phyloP scores from a whole-genome alignment of 1,140 invertebrate genomes.

The Augochlora pura region DNA sequence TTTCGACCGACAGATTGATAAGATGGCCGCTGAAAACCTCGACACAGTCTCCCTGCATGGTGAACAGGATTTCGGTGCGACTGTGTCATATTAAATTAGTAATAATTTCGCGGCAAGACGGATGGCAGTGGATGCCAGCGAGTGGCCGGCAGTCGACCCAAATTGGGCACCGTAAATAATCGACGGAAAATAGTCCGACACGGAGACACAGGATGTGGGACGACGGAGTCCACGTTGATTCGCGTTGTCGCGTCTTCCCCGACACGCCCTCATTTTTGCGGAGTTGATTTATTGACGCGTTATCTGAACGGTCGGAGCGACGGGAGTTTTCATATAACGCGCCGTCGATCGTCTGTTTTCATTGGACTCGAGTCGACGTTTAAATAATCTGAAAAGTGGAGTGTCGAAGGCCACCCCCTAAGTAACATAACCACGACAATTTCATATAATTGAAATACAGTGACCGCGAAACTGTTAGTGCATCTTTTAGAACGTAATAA shows the following conservation, averaged over 20 bases:
- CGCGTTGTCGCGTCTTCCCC: slow-evolving; percentile 24
- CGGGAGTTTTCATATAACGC: slow-evolving; percentile 37
- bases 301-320: slow-evolving; percentile 32
- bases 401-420: no score
- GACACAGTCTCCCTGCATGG: neutral
- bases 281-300: slow-evolving; percentile 46
- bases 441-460: no score
- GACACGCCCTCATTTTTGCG: slow-evolving; percentile 36
- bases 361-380: neutral
- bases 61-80: neutral
- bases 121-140: slow-evolving; percentile 17
- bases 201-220: slow-evolving; percentile 25
- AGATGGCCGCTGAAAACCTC: neutral
- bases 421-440: no score
- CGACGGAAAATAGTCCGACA: slow-evolving; percentile 27
- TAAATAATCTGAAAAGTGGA: neutral
- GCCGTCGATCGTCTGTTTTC: neutral
- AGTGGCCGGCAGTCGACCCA: slow-evolving; percentile 37
- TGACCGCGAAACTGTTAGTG: no score
- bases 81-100: slow-evolving; percentile 43
- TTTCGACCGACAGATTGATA: neutral
- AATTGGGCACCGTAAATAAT: slow-evolving; percentile 52
- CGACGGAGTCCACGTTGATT: slow-evolving; percentile 34
- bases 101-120: slow-evolving; percentile 39
- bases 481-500: no score